phyloP scores from a whole-genome alignment of 1,140 invertebrate genomes.

The Caenorhabditis brenneri region DNA sequence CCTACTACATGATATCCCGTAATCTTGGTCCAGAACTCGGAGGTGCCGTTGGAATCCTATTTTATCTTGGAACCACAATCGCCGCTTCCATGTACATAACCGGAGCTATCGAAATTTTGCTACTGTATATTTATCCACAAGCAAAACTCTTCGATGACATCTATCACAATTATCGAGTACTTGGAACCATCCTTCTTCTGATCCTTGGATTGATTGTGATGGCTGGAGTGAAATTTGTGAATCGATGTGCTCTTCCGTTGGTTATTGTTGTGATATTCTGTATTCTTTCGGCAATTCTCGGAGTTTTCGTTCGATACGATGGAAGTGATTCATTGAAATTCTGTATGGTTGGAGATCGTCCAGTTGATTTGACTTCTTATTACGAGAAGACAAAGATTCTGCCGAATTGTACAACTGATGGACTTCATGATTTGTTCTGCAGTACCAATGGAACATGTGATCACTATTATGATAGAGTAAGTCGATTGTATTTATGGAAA shows the following conservation, averaged over 20 bases:
- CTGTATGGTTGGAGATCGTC: slow-evolving; percentile 86
- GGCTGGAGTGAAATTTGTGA: slow-evolving; percentile 94
- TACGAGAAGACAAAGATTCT: slow-evolving; percentile 77
- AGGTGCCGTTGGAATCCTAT: slow-evolving; percentile 94
- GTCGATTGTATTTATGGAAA: slow-evolving; percentile 16
- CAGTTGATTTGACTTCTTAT: slow-evolving; percentile 79
- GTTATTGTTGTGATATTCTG: slow-evolving; percentile 93
- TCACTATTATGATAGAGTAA: slow-evolving; percentile 77
- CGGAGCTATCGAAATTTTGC: slow-evolving; percentile 94
- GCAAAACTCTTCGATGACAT: slow-evolving; percentile 93
- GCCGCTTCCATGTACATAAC: slow-evolving; percentile 99
- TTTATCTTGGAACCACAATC: slow-evolving; percentile 96
- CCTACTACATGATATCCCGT: slow-evolving; percentile 99
- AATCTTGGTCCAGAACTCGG: slow-evolving; percentile 97
- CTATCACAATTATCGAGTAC: slow-evolving; percentile 97
- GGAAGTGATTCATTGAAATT: slow-evolving; percentile 89
- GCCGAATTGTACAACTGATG: slow-evolving; percentile 75
- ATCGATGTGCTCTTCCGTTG: slow-evolving; percentile 95
- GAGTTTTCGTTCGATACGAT: slow-evolving; percentile 90
- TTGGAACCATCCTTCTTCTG: slow-evolving; percentile 86
- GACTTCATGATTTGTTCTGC: slow-evolving; percentile 75
- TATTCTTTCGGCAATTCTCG: slow-evolving; percentile 91
- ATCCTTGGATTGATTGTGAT: slow-evolving; percentile 93
- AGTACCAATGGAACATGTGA: slow-evolving; percentile 77
- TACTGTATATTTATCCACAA: slow-evolving; percentile 94